phyloP scores from a whole-genome alignment of 2,888 invertebrate genomes.

The Eupithecia inturbata region DNA sequence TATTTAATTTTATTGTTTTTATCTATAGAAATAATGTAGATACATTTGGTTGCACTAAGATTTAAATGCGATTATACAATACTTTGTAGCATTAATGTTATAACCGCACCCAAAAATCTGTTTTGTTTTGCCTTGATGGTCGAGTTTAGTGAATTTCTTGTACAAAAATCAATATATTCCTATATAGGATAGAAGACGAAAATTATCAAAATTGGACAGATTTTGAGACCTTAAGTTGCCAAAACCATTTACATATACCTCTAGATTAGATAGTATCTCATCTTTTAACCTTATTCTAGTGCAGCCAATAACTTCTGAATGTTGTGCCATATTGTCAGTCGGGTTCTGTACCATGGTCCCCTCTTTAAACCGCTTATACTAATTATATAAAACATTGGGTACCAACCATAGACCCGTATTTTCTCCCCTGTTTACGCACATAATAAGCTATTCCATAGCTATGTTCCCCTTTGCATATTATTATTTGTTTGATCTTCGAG shows the following conservation, averaged over 20 bases:
- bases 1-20: too few species aligned
- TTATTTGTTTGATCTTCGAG: slow-evolving; percentile 79
- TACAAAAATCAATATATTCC: background rate
- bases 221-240: background rate
- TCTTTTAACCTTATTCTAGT: background rate
- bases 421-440: slow-evolving; percentile 68
- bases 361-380: slow-evolving; percentile 80
- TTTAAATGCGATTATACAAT: background rate
- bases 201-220: background rate
- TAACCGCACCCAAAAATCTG: background rate
- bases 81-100: background rate
- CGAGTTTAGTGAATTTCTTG: background rate
- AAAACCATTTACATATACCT: background rate
- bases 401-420: slow-evolving; percentile 61
- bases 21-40: background rate
- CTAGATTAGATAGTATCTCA: background rate
- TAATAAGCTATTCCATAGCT: slow-evolving; percentile 68
- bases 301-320: background rate
- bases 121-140: background rate
- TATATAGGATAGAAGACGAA: background rate
- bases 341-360: slow-evolving; percentile 45
- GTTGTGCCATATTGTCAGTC: background rate
- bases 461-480: slow-evolving; percentile 68
- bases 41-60: background rate
- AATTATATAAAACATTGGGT: slow-evolving; percentile 79